phyloP scores from a whole-genome alignment of 1,140 invertebrate genomes.

The Polypedilum vanderplanki region DNA sequence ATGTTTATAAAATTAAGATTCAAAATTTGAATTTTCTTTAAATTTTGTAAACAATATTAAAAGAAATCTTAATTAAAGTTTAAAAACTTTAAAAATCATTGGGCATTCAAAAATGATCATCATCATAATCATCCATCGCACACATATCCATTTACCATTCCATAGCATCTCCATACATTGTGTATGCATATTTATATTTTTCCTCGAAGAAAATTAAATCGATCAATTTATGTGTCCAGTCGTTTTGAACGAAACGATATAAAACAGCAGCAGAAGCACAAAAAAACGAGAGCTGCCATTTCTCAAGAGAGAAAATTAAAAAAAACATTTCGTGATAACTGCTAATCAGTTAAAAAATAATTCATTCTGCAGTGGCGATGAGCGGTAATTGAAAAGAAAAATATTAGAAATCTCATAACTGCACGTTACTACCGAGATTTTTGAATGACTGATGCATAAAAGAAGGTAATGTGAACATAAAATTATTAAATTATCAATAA shows the following conservation, averaged over 20 bases:
- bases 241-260: background rate
- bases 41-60: no score
- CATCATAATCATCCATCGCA: no score
- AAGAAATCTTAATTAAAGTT: no score
- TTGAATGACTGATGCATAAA: conserved; percentile 10
- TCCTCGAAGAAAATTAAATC: background rate
- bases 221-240: background rate
- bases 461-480: background rate
- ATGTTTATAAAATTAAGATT: no score
- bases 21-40: no score
- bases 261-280: background rate
- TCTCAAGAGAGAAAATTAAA: background rate
- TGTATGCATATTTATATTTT: background rate
- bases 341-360: background rate
- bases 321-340: conserved; percentile 27
- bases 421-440: background rate
- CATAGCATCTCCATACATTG: no score
- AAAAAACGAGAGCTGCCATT: background rate
- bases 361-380: background rate
- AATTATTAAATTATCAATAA: conserved; percentile 9
- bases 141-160: no score
- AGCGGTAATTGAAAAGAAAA: background rate
- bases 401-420: background rate
- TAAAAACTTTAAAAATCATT: no score
- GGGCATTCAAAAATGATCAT: no score